Evolutionary conservation across 2,113 vertebrate species (phyloP).

Genomic region (Archilochus colubris): DNA sequence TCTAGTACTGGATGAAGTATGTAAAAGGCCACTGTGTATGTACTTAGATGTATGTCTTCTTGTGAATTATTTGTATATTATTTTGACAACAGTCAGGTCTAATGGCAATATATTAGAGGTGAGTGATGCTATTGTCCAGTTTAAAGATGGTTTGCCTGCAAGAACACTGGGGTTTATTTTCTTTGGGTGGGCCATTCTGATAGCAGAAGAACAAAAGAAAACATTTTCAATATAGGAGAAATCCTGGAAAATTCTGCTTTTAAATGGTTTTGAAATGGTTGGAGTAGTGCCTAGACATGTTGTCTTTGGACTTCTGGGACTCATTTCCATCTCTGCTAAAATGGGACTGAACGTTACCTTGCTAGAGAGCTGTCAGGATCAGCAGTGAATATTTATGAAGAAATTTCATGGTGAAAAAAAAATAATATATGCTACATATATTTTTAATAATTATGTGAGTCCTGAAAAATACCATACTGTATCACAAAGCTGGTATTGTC

Average conservation of each 20-base stretch:
- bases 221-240: background rate
- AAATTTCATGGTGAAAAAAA: slow-evolving; percentile 17
- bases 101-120: background rate
- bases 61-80: background rate
- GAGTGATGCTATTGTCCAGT: background rate
- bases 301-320: background rate
- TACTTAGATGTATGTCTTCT: background rate
- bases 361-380: slow-evolving; percentile 27
- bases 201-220: slow-evolving; percentile 6
- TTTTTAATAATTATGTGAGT: slow-evolving; percentile 59
- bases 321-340: slow-evolving; percentile 24
- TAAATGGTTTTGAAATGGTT: slow-evolving; percentile 12
- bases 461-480: slow-evolving; percentile 57
- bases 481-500: slow-evolving; percentile 64
- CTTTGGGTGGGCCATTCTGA: background rate
- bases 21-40: background rate
- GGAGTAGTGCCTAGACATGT: background rate
- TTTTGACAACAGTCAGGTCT: background rate
- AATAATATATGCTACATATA: background rate
- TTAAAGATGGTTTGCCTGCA: background rate
- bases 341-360: background rate
- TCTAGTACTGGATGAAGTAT: background rate
- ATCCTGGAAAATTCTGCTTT: background rate
- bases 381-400: slow-evolving; percentile 26
- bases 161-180: background rate